Evolutionary conservation across 2,797 vertebrate genomes (phyloP), one percentile per base, ranked within the genome.

Genomic region (Hipposideros larvatus): DNA sequence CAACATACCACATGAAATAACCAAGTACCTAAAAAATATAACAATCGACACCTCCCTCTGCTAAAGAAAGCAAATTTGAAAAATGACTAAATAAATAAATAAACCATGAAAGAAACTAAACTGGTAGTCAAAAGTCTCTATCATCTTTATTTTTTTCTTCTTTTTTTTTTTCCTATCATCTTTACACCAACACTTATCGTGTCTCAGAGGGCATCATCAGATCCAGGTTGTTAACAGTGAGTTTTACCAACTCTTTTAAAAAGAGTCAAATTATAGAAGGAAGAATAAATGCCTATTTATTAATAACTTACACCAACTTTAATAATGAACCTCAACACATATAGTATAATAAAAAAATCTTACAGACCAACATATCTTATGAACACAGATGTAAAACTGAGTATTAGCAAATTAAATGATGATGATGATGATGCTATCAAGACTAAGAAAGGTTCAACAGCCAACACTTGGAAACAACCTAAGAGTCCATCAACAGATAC

Each of bases 341-440:
- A 51, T 0, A 57, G 21, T 83, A 73, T 48, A 88, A 63, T 68
- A 37, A 85, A 77, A 87, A 26, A 79, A 53, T 28, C 28, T 43
- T 15, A 59, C 10, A 87, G 48, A 65, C 15, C 61, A 61, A 65
- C 55, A 63, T 68, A 22, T 8, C 31, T 77, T 75, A 82, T 21
- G 31, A 90, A 65, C 28, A 48, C 4, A 92, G 43, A 53, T 24
- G 5, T 48, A 74, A 73, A 91, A 90, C 26, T 37, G 94, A 90
- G 88, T 41, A 61, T 77, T 63, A 71, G 37, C 18, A 94, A 92
- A 86, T 71, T 90, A 94, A 92, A 71, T 55, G 41, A 46, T 73
- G n/a, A 28, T n/a, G 19, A 55, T 74, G 79, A 70, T 55, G 80
- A 59, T 13, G 70, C 10, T 8, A 53, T 71, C 16, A 79, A 84